Base-by-base conservation (phyloP, 2,113 vertebrate genomes). In the Etheostoma spectabile region DNA sequence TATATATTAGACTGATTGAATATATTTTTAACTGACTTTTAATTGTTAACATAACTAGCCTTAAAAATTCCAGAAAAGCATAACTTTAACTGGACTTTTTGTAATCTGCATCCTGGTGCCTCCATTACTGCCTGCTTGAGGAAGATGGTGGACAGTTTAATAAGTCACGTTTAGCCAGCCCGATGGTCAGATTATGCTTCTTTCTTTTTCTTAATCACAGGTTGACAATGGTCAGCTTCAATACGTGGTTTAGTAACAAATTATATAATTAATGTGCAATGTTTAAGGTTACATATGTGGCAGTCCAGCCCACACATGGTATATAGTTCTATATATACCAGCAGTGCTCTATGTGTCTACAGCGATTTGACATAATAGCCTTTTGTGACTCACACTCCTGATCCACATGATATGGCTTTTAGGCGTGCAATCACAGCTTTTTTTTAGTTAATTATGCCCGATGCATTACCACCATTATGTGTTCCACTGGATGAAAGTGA, bases 141-240 rank as follows among this genome's bases (percentile, higher is more conserved):
- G 85, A 35, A 82, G 88, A 88, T 1, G 21, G 42, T 33, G 16
- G 55, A 51, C 42, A 19, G 57, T 85, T 82, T 46, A n/a, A 57
- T 82, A 84, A 87, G n/a, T 45, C 57, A 30, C 19, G 5, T 38
- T 76, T 45, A 22, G 2, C 24, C 53, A 10, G 16, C 35, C n/a
- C 18, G 11, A 80, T 42, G 48, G n/a, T 42, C 38, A 42, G 10
- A 15, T 55, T 16, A n/a, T 52, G 27, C 22, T 30, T 65, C 8
- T 19, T 42, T 16, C 15, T 74, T 21, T 35, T 14, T 15, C 15
- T 53, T 71, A 33, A 56, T 53, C 12, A 22, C 8, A 18, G 0
- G 24, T 35, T 49, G 22, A 3, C 19, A 52, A 38, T 6, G 7
- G 11, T 30, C 8, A 15, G 22, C 13, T 66, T 61, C 5, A 33